Base-by-base conservation (phyloP, 64 coral and sea anemone species). In the Anthopleura sola region DNA sequence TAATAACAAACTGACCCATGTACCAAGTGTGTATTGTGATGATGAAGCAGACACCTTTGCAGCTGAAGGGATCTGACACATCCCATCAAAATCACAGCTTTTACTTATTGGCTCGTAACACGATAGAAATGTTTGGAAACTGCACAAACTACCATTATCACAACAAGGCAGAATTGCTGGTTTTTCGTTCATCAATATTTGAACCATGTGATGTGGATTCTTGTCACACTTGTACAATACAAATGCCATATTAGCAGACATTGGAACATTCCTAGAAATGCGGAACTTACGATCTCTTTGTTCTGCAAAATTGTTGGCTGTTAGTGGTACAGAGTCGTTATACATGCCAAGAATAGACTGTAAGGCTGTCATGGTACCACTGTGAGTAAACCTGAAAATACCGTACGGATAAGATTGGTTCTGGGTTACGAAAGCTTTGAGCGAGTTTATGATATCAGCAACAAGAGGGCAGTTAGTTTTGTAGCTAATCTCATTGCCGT, bases 191-290 rank as follows among this genome's bases (percentile, higher is more conserved):
- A 85, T 51, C 44, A 89, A 86, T 37, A 91, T 38, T 36, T 95
- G 86, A 36, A 95, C 75, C 68, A 87, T 95, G 68, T 88, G 34
- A 8, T 91, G 34, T 2, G 26, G 37, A 19, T 66, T 49, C 36
- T 23, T 68, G 24, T 84, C 83, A 36, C 93, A 95, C 26, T 84
- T 62, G 75, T 81, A 82, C 46, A 95, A 58, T 7, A 95, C 93
- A 20, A 95, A 78, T 29, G 93, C 93, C 39, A 95, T 80, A 71
- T 95, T 95, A 55, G 89, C 88, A 26, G 93, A 83, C 93, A 91
- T 91, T 6, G 89, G 85, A 19, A 82, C 75, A 9, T 80, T 68
- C 10, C 57, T 84, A 1, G 89, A 87, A 20, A 37, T 46, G 62
- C 55, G 51, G 39, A 95, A 88, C 10, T 50, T 23, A 38, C 93